Base-by-base conservation (phyloP, 2,113 vertebrate species). In the Tragelaphus buxtoni region DNA sequence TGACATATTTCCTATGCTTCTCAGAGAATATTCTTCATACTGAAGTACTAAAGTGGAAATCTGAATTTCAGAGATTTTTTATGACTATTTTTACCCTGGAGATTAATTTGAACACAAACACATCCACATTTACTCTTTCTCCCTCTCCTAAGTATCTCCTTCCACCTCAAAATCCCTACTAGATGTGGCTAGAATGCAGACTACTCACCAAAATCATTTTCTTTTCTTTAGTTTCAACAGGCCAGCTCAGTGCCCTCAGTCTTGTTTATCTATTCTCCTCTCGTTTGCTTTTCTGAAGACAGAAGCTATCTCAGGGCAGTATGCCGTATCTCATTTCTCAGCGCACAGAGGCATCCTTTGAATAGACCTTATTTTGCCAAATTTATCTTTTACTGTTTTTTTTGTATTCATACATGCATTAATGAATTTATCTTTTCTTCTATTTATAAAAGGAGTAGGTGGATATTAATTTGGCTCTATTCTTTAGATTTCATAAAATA, bases 31-130 rank as follows among this genome's bases (percentile, higher is more conserved):
- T 51, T 97, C 92, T 92, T 69, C 58, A 88, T 28, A 80, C 7
- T 79, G 42, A 96, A 96, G 16, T 80, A 63, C 28, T 72, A 24
- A 28, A 63, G 28, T 61, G 10, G 51, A 91, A 95, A 88, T 82
- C 72, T 74, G 28, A 45, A 97, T 92, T 88, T 30, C 47, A 87
- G 63, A 87, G 32, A 83, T 94, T 90, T 90, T 69, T 93, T 91
- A 92, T 92, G 32, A 90, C 65, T 87, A 88, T 63, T 18, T 93
- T 97, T 87, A 90, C 42, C 58, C 11, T 79, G 39, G 39, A 90
- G 55, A 91, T 91, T 81, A 91, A 88, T 90, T 90, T 95, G n/a
- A 91, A 92, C 53, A 94, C 35, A 97, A 91, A 92, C 47, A 82
- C 26, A 90, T 60, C 49, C 49, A 90, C 32, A 94, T 90, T 88